A percentile compares a stretch with the other conserved stretches of the same genome.
Conservation (phyloP, 2,797 vertebrate species). For the Brotula barbata region DNA sequence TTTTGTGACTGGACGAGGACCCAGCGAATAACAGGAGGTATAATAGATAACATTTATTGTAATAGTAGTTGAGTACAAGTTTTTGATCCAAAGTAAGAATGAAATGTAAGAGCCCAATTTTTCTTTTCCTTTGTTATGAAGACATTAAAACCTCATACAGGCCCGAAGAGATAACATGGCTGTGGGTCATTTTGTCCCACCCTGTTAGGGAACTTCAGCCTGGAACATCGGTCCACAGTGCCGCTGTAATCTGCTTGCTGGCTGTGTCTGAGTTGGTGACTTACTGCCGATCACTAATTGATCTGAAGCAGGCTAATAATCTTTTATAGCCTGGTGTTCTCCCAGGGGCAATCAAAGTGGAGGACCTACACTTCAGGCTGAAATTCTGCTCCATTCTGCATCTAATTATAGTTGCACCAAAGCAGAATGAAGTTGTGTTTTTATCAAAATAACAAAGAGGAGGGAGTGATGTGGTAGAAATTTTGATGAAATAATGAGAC, state of each 20-base stretch:
- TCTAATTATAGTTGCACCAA: conserved; percentile 33
- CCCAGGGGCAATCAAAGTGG: conserved; percentile 25
- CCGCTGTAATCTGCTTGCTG: conserved; percentile 41
- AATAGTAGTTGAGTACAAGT: conserved; percentile 37
- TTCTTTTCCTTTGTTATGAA: not conserved
- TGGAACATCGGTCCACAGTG: conserved; percentile 39
- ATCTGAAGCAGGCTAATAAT: conserved; percentile 60
- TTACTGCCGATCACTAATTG: conserved; percentile 41
- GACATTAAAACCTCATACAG: conserved; percentile 4
- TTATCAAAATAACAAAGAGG: conserved; percentile 30
- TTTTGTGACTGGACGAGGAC: conserved; percentile 82
- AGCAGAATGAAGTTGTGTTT: conserved; percentile 35
- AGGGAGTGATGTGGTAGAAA: conserved; percentile 1
- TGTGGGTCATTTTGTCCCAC: conserved; percentile 8
- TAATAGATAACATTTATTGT: conserved; percentile 43
- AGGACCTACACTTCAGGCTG: conserved; percentile 33
- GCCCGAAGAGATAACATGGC: conserved; percentile 16
- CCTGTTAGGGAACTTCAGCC: conserved; percentile 5
- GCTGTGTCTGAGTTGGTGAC: conserved; percentile 18
- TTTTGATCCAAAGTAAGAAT: not conserved
- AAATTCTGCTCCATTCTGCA: conserved; percentile 37
- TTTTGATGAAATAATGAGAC: conserved; percentile 12
- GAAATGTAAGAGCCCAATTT: conserved; percentile 1
- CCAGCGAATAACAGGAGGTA: conserved; percentile 75
- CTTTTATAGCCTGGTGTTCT: conserved; percentile 50